Percentiles rank a stretch among this genome's conserved stretches.
Conservation (phyloP, 2,113 vertebrate genomes). For the Nipponia nippon region DNA sequence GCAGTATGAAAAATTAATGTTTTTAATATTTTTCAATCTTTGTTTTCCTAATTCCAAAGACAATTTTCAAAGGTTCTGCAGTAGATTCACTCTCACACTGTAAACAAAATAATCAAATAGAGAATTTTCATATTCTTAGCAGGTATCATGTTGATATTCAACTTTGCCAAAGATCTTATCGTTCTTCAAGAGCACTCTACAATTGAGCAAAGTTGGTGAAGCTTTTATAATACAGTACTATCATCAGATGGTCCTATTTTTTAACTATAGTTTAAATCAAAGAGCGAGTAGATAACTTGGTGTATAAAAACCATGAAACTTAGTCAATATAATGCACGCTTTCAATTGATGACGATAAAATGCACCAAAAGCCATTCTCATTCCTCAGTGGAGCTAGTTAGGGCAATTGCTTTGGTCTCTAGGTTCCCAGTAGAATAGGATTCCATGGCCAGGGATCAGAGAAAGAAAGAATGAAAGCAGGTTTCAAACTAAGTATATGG, state of each 20-base stretch:
- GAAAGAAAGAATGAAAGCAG: background rate
- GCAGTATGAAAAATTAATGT: constrained; percentile 1
- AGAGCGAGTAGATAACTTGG: background rate
- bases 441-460: background rate
- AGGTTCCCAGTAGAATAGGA: background rate
- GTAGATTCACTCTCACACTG: background rate
- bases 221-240: background rate
- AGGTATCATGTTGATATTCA: background rate
- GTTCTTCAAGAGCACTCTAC: background rate
- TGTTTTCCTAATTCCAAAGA: background rate
- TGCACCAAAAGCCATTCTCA: background rate
- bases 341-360: background rate
- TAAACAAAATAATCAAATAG: background rate
- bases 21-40: background rate
- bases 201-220: background rate
- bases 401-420: background rate
- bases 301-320: background rate
- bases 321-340: background rate
- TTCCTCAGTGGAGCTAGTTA: background rate
- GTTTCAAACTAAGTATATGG: background rate
- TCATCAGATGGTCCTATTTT: background rate
- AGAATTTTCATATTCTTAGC: background rate
- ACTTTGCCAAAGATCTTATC: background rate
- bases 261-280: background rate
- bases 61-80: background rate